phyloP scores from a whole-genome alignment of 1,140 invertebrate genomes.

The Meloidogyne floridensis region DNA sequence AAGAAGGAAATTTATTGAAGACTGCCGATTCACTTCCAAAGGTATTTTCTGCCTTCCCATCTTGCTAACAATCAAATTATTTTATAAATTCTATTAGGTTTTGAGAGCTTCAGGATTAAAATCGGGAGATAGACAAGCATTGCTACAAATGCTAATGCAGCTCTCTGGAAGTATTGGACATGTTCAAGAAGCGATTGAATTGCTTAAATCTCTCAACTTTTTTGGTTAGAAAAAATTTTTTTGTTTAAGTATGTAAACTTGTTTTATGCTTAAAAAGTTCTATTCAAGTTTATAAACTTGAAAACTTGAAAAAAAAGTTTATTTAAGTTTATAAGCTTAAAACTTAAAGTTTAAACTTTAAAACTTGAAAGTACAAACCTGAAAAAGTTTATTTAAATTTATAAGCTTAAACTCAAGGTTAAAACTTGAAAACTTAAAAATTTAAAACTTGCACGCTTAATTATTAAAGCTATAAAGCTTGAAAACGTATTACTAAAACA shows the following conservation, averaged over 20 bases:
- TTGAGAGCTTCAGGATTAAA: slow-evolving; percentile 52
- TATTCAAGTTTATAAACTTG: too few relatives aligned
- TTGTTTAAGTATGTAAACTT: background rate
- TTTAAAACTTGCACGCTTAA: too few relatives aligned
- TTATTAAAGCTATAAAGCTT: too few relatives aligned
- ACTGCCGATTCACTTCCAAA: background rate
- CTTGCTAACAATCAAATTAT: slow-evolving; percentile 29
- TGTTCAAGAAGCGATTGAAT: slow-evolving; percentile 54
- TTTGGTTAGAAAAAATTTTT: slow-evolving; percentile 41
- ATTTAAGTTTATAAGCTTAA: too few relatives aligned
- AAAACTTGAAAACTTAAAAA: too few relatives aligned
- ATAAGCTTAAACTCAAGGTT: too few relatives aligned
- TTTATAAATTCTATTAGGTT: slow-evolving; percentile 31
- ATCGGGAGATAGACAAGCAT: slow-evolving; percentile 48
- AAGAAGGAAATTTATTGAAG: background rate
- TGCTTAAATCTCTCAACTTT: slow-evolving; percentile 54
- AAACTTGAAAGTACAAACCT: too few relatives aligned
- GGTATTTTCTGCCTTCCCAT: slow-evolving; percentile 48
- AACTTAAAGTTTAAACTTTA: too few relatives aligned
- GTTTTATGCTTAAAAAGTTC: background rate
- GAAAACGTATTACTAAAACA: too few relatives aligned
- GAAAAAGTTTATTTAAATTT: too few relatives aligned
- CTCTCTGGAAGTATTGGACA: slow-evolving; percentile 52
- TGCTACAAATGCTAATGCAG: slow-evolving; percentile 60
- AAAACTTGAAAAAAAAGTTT: too few relatives aligned